phyloP scores from a whole-genome alignment of 2,888 invertebrate genomes.

The Dolichopus griseipennis region DNA sequence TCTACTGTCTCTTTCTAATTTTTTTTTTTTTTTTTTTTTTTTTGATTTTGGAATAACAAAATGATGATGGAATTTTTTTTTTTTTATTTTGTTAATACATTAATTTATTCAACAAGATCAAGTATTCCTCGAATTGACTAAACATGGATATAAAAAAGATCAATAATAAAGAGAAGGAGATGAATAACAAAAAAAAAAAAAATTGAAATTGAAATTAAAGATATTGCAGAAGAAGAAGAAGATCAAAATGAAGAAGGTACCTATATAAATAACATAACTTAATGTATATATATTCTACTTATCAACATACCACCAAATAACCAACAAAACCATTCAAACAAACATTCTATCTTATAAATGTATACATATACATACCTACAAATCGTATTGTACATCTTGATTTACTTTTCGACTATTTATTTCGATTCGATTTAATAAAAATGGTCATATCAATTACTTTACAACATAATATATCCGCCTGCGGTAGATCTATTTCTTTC shows the following conservation, averaged over 20 bases:
- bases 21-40: no score
- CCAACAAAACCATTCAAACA: no score
- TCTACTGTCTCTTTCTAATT: not conserved
- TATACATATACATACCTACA: not conserved
- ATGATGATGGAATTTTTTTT: not conserved
- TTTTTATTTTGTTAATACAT: not conserved
- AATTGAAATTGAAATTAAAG: no score
- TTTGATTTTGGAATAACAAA: not conserved
- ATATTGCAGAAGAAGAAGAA: no score
- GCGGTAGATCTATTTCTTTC: not conserved
- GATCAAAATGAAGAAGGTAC: not conserved
- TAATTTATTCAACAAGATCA: conserved; percentile 6
- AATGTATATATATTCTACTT: no score
- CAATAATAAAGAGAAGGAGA: no score
- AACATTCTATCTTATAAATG: not conserved
- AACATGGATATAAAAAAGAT: not conserved
- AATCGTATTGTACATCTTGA: not conserved
- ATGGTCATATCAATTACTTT: conserved; percentile 6
- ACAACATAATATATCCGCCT: conserved; percentile 3
- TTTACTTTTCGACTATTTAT: conserved; percentile 1
- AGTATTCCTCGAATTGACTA: conserved; percentile 1
- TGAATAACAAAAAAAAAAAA: no score
- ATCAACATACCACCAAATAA: no score
- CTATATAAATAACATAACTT: no score
- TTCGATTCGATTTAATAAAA: not conserved